These are phyloP conservation scores for Nemotelus pantherinus DNA, from an alignment of 2,888 invertebrate genomes.

Conservation along the genomic window DNA sequence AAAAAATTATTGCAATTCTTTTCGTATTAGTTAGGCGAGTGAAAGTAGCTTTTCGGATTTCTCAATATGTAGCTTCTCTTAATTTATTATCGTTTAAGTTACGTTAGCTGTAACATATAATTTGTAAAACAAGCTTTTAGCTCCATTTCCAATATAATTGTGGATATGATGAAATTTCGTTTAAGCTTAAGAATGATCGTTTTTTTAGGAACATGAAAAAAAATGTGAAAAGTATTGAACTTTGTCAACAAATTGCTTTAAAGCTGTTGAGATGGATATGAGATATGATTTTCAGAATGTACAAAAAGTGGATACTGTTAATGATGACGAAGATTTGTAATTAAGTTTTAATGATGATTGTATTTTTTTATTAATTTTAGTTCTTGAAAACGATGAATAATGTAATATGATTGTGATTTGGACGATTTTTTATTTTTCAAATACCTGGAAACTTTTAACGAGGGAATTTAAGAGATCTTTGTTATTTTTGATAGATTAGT, in stretches of 20 bases:
- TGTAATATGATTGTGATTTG: constrained; percentile 32
- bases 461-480: background rate
- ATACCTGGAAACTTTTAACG: constrained; percentile 1
- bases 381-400: background rate
- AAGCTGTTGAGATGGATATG: constrained; percentile 10
- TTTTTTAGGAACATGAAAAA: background rate
- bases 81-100: too few species aligned
- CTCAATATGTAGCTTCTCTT: too few species aligned
- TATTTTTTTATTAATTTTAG: constrained; percentile 12
- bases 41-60: too few species aligned
- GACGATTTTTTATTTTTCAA: constrained; percentile 19
- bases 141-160: too few species aligned
- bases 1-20: too few species aligned
- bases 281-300: background rate
- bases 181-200: background rate
- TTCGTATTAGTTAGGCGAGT: too few species aligned
- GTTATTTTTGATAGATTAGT: too few species aligned
- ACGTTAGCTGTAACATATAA: too few species aligned
- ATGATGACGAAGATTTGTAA: background rate
- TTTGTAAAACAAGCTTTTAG: too few species aligned
- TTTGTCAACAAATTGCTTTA: background rate
- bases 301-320: background rate
- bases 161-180: too few species aligned
- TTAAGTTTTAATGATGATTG: background rate
- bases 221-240: constrained; percentile 2